Conservation (phyloP, 2,797 vertebrate species). For the Artibeus jamaicensis region DNA sequence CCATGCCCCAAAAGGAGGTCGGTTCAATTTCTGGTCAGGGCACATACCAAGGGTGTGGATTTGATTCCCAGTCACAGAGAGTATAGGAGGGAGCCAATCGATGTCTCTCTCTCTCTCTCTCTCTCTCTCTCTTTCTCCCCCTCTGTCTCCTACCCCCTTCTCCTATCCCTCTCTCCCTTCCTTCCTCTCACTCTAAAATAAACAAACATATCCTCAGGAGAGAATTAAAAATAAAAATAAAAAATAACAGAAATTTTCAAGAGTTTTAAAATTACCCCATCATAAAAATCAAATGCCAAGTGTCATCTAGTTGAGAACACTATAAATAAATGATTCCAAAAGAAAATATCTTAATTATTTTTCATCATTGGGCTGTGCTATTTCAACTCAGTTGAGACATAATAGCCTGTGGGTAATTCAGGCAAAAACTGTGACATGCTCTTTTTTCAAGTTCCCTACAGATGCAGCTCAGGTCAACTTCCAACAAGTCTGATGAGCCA, state of each 20-base stretch:
- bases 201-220: not conserved
- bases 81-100: not conserved
- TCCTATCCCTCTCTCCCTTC: no score
- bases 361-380: not conserved
- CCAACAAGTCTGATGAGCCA: slow-evolving; percentile 58
- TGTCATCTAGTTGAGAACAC: slow-evolving; percentile 17
- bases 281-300: slow-evolving; percentile 54
- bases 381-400: slow-evolving; percentile 26
- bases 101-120: not conserved
- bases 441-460: slow-evolving; percentile 39
- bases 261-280: slow-evolving; percentile 42
- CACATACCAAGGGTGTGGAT: not conserved
- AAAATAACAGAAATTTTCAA: slow-evolving; percentile 39
- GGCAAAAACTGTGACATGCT: slow-evolving; percentile 45
- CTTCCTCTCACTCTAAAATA: no score
- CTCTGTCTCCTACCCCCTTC: no score
- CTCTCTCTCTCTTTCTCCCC: no score
- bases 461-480: slow-evolving; percentile 51
- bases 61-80: not conserved
- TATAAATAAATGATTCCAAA: slow-evolving; percentile 30
- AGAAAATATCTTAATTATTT: not conserved
- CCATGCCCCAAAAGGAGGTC: not conserved
- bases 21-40: not conserved
- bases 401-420: not conserved
- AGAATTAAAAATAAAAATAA: not conserved